These are phyloP conservation scores for human (Homo sapiens) DNA, from an alignment of 2,113 vertebrate species.

Conservation along the genomic window GRCh38 chr2:80491001-80491500, in stretches of 20 bases:
- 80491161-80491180: neutral
- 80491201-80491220: accelerated
- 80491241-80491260: neutral
- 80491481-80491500: neutral
- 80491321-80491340: neutral
- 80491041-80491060: neutral
- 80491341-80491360: neutral
- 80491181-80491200: neutral
- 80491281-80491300: neutral
- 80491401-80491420: neutral
- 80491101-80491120: neutral
- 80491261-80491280: neutral
- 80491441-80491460: neutral
- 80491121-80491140: neutral
- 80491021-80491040: neutral
- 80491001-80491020: neutral
- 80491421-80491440: neutral
- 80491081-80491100: neutral
- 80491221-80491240: neutral
- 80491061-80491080: neutral
- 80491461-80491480: neutral
- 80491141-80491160: neutral
- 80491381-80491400: neutral
- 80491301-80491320: neutral
- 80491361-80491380: neutral